These are phyloP conservation scores for Ips typographus DNA, from an alignment of 1,140 invertebrate species.

Conservation along the genomic window DNA sequence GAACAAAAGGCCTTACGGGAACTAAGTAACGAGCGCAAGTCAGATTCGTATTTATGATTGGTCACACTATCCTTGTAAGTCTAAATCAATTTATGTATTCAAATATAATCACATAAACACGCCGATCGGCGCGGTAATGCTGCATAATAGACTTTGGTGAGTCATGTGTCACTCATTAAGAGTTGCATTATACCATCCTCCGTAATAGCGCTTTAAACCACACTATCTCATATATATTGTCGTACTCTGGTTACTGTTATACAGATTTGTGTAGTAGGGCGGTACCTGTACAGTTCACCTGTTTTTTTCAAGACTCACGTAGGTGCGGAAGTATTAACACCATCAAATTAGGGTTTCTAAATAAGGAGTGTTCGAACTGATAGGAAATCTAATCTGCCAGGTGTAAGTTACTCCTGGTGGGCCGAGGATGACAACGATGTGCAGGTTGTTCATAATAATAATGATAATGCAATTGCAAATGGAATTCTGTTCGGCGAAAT, in stretches of 20 bases:
- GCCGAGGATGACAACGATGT: neutral
- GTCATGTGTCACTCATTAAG: slow-evolving; percentile 40
- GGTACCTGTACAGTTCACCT: neutral
- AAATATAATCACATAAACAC: slow-evolving; percentile 42
- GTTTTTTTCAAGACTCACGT: slow-evolving; percentile 1
- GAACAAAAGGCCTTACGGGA: slow-evolving; percentile 15
- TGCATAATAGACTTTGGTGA: slow-evolving; percentile 36
- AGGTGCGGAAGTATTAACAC: neutral
- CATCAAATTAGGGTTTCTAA: neutral
- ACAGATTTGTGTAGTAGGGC: neutral
- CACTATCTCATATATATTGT: neutral
- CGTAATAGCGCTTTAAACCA: slow-evolving; percentile 5
- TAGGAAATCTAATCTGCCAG: neutral
- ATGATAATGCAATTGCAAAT: neutral
- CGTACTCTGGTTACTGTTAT: neutral
- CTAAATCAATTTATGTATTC: slow-evolving; percentile 40
- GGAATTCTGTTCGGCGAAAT: neutral
- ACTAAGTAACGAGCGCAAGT: slow-evolving; percentile 24
- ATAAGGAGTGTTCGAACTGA: neutral
- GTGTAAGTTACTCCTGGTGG: neutral
- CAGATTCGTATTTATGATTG: slow-evolving; percentile 35
- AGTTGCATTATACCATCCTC: slow-evolving; percentile 31
- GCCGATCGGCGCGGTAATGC: slow-evolving; percentile 22
- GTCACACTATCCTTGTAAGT: slow-evolving; percentile 33
- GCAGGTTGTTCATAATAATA: neutral